Conservation (phyloP, 2,888 invertebrate genomes). For the Polietes domitor region DNA sequence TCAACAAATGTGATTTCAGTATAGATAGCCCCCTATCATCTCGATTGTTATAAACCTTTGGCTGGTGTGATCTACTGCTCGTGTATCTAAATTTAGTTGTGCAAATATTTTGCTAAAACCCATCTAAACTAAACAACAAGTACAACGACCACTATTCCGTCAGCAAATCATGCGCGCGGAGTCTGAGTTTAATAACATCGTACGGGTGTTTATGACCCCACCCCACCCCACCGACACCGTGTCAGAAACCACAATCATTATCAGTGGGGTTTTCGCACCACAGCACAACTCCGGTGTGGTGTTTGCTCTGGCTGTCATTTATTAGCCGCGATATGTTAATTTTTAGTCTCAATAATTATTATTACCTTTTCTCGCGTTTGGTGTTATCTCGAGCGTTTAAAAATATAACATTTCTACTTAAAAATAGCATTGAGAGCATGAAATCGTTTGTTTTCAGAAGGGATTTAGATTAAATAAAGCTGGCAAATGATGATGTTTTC, state of each 20-base stretch:
- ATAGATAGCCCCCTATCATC: background rate
- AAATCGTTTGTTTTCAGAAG: background rate
- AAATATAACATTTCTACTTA: conserved; percentile 51
- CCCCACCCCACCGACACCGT: too few species aligned
- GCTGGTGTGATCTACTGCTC: background rate
- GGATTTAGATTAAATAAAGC: background rate
- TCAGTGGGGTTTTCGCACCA: background rate
- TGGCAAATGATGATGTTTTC: too few species aligned
- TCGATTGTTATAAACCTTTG: background rate
- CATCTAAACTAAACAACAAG: background rate
- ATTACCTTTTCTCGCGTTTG: background rate
- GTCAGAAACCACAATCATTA: background rate
- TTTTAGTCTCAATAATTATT: conserved; percentile 3
- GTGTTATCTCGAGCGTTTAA: conserved; percentile 12
- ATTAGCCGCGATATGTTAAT: conserved; percentile 56
- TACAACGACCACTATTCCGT: background rate
- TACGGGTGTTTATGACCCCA: background rate
- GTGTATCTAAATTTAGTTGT: conserved; percentile 18
- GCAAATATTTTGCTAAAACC: conserved; percentile 10
- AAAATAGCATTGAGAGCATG: conserved; percentile 33
- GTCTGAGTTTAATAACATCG: background rate
- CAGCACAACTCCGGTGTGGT: background rate
- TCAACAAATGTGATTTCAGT: too few species aligned
- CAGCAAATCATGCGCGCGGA: background rate
- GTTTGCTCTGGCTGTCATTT: conserved; percentile 27